These are phyloP conservation scores for Amphimedon queenslandica DNA, from an alignment of 37 sponge, comb jelly and placozoan genomes.

Conservation along the genomic window DNA sequence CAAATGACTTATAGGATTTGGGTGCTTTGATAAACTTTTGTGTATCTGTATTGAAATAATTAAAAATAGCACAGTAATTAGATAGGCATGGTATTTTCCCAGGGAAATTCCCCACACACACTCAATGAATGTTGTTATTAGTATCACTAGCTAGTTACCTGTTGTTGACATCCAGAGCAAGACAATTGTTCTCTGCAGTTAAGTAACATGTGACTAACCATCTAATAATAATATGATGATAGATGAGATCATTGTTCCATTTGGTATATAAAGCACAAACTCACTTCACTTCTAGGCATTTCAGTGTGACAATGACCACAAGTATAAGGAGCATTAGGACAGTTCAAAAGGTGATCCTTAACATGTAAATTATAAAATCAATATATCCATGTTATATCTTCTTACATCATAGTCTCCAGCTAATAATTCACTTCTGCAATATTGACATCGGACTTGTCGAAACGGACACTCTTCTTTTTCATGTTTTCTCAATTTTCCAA, in stretches of 20 bases:
- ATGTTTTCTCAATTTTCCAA: conserved; percentile 24
- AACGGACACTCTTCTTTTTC: conserved; percentile 22
- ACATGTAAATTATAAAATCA: neutral
- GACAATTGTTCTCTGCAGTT: neutral
- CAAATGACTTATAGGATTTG: neutral
- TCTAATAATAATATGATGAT: too few relatives aligned
- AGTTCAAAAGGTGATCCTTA: conserved; percentile 32
- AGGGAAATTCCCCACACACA: conserved; percentile 9
- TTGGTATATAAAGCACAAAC: too few relatives aligned
- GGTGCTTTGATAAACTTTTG: neutral
- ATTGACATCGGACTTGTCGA: conserved; percentile 21
- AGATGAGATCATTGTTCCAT: too few relatives aligned
- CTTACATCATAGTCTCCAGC: conserved; percentile 27
- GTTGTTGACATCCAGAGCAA: neutral
- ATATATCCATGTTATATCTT: neutral
- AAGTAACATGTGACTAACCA: neutral
- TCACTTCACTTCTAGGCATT: conserved; percentile 5
- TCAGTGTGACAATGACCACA: conserved; percentile 23
- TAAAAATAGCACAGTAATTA: neutral
- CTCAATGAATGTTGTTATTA: conserved; percentile 22
- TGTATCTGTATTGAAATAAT: neutral
- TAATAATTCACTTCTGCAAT: conserved; percentile 25
- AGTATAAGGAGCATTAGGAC: conserved; percentile 6
- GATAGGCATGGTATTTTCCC: neutral
- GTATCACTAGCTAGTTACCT: conserved; percentile 5